Conservation (phyloP, 2,797 vertebrate species). For the Lagocephalus sceleratus region DNA sequence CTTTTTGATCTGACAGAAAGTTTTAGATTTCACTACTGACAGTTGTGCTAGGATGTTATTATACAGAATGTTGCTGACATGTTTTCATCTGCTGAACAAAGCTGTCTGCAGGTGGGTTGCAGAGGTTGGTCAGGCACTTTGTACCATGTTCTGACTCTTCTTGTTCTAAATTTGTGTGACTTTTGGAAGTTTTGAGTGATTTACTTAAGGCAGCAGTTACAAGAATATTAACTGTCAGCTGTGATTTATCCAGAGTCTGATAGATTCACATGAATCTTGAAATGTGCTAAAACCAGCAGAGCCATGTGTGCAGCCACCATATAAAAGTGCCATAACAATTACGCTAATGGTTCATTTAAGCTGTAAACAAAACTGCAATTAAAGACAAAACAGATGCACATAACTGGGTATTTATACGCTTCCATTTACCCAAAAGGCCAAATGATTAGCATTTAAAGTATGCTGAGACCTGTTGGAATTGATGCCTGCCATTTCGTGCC, state of each 20-base stretch:
- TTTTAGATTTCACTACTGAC: constrained; percentile 7
- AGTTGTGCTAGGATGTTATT: constrained; percentile 4
- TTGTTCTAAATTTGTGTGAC: too few relatives aligned
- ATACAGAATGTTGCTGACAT: constrained; percentile 1
- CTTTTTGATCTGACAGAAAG: background rate
- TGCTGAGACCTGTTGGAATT: constrained; percentile 53
- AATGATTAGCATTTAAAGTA: constrained; percentile 66
- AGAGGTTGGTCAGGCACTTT: background rate
- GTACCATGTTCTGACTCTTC: background rate
- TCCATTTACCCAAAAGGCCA: constrained; percentile 31
- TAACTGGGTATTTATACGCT: constrained; percentile 53
- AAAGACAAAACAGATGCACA: constrained; percentile 44
- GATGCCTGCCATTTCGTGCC: constrained; percentile 24
- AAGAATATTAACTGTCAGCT: too few relatives aligned
- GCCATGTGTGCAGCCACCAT: constrained; percentile 21
- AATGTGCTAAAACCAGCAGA: too few relatives aligned
- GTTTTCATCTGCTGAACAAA: constrained; percentile 17
- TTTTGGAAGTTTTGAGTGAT: too few relatives aligned
- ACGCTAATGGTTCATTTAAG: constrained; percentile 48
- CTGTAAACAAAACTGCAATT: constrained; percentile 60
- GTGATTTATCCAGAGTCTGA: too few relatives aligned
- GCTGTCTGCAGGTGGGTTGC: background rate
- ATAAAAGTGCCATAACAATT: constrained; percentile 41
- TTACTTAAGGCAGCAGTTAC: too few relatives aligned
- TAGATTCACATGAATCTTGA: too few relatives aligned